Base-by-base conservation (phyloP, 2,797 vertebrate species). In the Melanotaenia trifasciata region DNA sequence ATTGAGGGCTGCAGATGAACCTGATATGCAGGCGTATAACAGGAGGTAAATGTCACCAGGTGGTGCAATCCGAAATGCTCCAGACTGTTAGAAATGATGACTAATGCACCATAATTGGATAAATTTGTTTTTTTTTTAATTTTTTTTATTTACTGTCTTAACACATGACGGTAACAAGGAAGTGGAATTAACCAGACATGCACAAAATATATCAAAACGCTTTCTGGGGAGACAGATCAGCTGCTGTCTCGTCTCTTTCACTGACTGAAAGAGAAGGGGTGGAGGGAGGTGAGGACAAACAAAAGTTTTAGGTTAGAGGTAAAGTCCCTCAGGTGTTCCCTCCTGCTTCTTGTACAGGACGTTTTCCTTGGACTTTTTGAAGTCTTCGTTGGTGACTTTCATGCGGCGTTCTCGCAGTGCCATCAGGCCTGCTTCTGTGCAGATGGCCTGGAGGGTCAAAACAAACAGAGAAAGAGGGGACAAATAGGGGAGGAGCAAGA, bases 381-480 rank as follows among this genome's bases (percentile, higher is more conserved):
- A 99, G 89, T 99, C 98, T 92, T 99, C 98, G 14, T 99, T 99
- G 76, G 98, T 99, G 70, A 99, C 97, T 94, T 99, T 99, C 98
- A 99, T 99, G 18, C 98, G 94, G 13, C 97, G 94, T 82, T 99
- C 98, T 58, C 98, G 90, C 78, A 99, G 76, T 45, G 98, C 98
- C 98, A 99, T 99, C 76, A 99, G 84, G 50, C 98, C 98, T 10
- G 97, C 98, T 89, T 99, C 98, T 64, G 98, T 99, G 76, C 98
- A 99, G 92, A 99, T 99, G 13, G 98, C 97, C 98, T 99, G 89
- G 43, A 82, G 76, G 68, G 75, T 32, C 59, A 58, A 56, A 70
- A 16, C n/a, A 67, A 14, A 30, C 62, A 43, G 4, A 14, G 50
- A 70, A 50, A 10, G 74, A 11, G 13, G 76, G 8, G 45, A 58